Conservation (phyloP, 1,140 invertebrate species). For the Tetramorium simillimum region DNA sequence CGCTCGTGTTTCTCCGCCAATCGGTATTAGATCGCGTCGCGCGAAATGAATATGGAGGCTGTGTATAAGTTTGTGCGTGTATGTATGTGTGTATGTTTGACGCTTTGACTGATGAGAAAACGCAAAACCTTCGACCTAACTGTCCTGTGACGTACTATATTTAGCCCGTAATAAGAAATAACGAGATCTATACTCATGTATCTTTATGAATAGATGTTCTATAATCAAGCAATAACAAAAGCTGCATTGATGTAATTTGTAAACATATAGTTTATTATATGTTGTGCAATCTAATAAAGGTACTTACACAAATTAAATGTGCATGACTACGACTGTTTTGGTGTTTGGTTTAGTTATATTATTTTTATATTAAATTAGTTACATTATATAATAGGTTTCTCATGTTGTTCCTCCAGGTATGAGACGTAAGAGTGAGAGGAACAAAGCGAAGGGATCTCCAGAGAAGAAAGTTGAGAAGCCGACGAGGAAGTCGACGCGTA, state of each 20-base stretch:
- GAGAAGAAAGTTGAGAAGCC: slow-evolving; percentile 83
- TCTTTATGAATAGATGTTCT: background rate
- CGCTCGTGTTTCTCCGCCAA: background rate
- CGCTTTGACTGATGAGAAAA: background rate
- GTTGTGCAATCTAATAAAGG: background rate
- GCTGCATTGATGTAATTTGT: background rate
- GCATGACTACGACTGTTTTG: background rate
- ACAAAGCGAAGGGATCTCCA: slow-evolving; percentile 83
- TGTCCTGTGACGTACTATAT: background rate
- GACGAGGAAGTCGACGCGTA: slow-evolving; percentile 81
- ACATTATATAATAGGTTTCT: background rate
- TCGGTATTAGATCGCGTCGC: slow-evolving; percentile 23
- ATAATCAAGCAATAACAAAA: background rate
- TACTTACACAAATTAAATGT: background rate
- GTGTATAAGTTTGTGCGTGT: background rate
- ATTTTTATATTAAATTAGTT: background rate
- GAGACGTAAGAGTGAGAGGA: slow-evolving; percentile 85
- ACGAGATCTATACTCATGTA: background rate
- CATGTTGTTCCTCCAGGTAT: slow-evolving; percentile 74
- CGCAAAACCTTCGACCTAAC: background rate
- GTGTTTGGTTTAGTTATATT: background rate
- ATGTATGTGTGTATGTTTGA: background rate
- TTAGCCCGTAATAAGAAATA: slow-evolving; percentile 3
- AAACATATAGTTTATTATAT: background rate
- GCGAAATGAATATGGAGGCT: slow-evolving; percentile 44